Conservation (phyloP, 1,140 invertebrate species). For the Tetragnatha versicolor region DNA sequence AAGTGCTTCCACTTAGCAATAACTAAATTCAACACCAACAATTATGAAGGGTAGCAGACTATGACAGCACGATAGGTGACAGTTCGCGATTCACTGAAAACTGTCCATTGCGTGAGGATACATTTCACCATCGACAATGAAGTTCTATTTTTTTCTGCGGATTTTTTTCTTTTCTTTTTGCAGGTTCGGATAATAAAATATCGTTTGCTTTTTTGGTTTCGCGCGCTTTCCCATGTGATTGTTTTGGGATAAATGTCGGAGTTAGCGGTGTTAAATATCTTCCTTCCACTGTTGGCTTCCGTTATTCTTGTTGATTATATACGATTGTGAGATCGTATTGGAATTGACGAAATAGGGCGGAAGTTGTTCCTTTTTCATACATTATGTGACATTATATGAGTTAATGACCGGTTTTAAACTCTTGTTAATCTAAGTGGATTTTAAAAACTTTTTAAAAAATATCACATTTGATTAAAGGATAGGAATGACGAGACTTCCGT, state of each 20-base stretch:
- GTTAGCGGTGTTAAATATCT: constrained; percentile 36
- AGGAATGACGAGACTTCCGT: too few relatives aligned
- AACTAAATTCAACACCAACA: background rate
- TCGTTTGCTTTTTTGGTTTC: background rate
- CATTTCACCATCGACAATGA: background rate
- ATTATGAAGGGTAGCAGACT: constrained; percentile 30
- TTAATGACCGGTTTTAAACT: too few relatives aligned
- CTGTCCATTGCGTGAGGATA: background rate
- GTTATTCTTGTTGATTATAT: background rate
- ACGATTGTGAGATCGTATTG: background rate
- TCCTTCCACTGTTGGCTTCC: constrained; percentile 13
- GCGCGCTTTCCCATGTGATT: constrained; percentile 28
- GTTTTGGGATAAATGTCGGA: background rate
- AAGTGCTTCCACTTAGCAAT: constrained; percentile 15
- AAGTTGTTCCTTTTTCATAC: too few relatives aligned
- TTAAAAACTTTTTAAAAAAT: too few relatives aligned
- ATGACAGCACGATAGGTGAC: constrained; percentile 10
- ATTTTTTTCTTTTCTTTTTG: background rate
- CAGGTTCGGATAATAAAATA: background rate
- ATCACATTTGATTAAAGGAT: too few relatives aligned
- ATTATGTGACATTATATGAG: too few relatives aligned
- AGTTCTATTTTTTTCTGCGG: background rate
- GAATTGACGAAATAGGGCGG: too few relatives aligned
- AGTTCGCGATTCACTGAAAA: background rate
- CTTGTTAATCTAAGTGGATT: too few relatives aligned